Conservation (phyloP, 2,797 vertebrate species). For the Dromococcyx pavoninus region DNA sequence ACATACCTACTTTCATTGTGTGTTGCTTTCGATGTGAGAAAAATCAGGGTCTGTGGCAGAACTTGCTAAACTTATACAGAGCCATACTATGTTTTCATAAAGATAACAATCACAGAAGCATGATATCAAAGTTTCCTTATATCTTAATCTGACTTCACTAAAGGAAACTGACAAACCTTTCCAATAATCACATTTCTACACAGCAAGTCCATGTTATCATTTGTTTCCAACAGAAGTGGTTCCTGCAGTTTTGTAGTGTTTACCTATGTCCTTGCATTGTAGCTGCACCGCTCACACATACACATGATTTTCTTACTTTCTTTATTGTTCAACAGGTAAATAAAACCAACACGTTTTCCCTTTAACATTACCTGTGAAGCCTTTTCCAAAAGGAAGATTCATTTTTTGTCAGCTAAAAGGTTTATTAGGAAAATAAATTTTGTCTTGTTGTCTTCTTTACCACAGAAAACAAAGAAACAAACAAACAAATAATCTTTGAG, state of each 20-base stretch:
- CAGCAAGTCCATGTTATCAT: background rate
- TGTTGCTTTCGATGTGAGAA: background rate
- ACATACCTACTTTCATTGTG: background rate
- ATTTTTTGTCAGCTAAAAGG: background rate
- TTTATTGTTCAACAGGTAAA: background rate
- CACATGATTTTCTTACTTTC: background rate
- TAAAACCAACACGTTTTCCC: background rate
- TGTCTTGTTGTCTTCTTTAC: background rate
- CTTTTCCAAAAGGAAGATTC: background rate
- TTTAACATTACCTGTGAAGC: background rate
- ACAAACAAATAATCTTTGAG: background rate
- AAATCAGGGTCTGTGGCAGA: background rate
- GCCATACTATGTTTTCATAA: background rate
- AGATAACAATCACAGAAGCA: background rate
- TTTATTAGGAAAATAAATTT: background rate
- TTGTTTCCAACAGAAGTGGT: background rate
- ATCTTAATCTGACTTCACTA: background rate
- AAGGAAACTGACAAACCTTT: background rate
- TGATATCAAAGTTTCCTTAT: background rate
- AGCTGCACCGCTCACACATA: background rate
- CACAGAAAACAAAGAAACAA: background rate
- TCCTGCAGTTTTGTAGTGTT: background rate
- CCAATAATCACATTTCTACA: background rate
- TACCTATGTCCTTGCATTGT: background rate
- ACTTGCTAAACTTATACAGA: background rate